Evolutionary conservation across 2,797 vertebrate genomes (phyloP).

Genomic region (Pseudocheirus occidentalis): DNA sequence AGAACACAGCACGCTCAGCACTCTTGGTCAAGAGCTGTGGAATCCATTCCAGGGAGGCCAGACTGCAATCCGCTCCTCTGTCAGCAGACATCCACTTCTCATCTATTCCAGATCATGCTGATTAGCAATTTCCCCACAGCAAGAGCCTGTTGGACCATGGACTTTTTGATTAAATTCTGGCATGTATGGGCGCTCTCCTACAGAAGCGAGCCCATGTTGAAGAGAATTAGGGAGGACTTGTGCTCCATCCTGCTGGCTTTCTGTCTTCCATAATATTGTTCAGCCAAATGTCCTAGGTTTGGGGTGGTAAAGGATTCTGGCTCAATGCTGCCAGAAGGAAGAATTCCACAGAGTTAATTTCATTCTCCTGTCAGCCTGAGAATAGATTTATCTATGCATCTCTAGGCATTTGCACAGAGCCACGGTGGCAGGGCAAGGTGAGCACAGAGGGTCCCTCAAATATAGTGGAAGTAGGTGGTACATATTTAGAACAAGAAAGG

Average conservation of each 20-base stretch:
- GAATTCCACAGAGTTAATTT: neutral
- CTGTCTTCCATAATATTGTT: neutral
- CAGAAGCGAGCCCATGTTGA: neutral
- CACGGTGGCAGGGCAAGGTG: neutral
- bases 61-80: neutral
- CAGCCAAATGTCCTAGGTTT: neutral
- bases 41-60: neutral
- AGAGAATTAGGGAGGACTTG: neutral
- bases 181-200: neutral
- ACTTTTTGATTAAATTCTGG: conserved; percentile 4
- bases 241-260: neutral
- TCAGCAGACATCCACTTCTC: conserved; percentile 1
- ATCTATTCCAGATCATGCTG: neutral
- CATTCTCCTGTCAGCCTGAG: neutral
- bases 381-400: neutral
- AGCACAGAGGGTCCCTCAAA: neutral
- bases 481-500: neutral
- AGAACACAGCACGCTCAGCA: neutral
- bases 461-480: neutral
- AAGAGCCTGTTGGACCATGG: neutral
- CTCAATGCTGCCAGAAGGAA: neutral
- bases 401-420: neutral
- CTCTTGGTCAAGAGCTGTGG: neutral
- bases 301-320: neutral
- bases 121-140: neutral